Evolutionary conservation across 2,113 vertebrate genomes (phyloP).

Genomic region (Naja naja): DNA sequence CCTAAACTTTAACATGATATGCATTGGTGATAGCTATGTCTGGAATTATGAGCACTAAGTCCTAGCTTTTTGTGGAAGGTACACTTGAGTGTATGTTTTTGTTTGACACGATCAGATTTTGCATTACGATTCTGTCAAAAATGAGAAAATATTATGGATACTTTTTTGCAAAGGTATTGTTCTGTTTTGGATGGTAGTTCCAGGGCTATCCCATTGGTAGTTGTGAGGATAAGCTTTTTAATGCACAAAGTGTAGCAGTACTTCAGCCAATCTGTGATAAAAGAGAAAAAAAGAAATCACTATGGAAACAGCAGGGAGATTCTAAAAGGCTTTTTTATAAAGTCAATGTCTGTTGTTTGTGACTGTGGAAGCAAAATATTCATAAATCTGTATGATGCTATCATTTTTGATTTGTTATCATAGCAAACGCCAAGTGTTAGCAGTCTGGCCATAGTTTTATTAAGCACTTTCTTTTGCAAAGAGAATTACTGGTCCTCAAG

Average conservation of each 20-base stretch:
- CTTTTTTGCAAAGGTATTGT: slow-evolving; percentile 65
- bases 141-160: slow-evolving; percentile 43
- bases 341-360: slow-evolving; percentile 82
- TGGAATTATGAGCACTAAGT: slow-evolving; percentile 53
- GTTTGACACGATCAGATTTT: slow-evolving; percentile 57
- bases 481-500: slow-evolving; percentile 69
- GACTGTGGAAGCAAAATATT: slow-evolving; percentile 75
- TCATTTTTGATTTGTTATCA: slow-evolving; percentile 77
- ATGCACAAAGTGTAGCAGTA: slow-evolving; percentile 75
- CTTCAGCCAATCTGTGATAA: slow-evolving; percentile 83
- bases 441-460: slow-evolving; percentile 74
- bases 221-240: slow-evolving; percentile 77
- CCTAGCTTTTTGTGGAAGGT: slow-evolving; percentile 49
- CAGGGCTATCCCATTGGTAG: slow-evolving; percentile 71
- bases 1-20: slow-evolving; percentile 33
- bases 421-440: slow-evolving; percentile 72
- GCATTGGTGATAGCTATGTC: slow-evolving; percentile 53
- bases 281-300: slow-evolving; percentile 80
- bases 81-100: slow-evolving; percentile 69
- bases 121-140: slow-evolving; percentile 48
- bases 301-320: slow-evolving; percentile 85
- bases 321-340: slow-evolving; percentile 82
- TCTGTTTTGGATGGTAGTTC: slow-evolving; percentile 64
- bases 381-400: slow-evolving; percentile 78
- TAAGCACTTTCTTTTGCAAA: slow-evolving; percentile 69